phyloP scores from a whole-genome alignment of 2,888 invertebrate genomes.

The Eupithecia dodoneata region DNA sequence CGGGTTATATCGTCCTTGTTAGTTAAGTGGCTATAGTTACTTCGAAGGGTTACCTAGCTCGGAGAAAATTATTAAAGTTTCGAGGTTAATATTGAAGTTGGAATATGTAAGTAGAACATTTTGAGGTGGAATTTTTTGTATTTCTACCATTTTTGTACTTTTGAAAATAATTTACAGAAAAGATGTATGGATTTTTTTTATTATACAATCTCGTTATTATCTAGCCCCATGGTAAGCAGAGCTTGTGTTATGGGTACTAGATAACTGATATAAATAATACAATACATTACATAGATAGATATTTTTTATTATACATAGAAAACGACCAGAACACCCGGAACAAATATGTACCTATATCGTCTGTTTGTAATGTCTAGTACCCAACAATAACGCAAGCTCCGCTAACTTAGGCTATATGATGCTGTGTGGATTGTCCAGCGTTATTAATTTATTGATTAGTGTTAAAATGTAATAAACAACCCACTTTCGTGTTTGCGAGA shows the following conservation, averaged over 20 bases:
- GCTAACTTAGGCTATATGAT: neutral
- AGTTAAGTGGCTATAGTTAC: conserved; percentile 14
- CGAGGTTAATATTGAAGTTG: neutral
- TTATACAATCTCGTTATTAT: no score
- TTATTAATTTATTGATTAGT: neutral
- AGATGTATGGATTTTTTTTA: no score
- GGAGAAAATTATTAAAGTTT: neutral
- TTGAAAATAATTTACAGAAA: neutral
- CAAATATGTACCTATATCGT: no score
- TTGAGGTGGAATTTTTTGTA: neutral
- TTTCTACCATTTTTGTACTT: neutral
- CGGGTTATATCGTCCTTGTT: conserved; percentile 19
- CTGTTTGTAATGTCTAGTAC: no score
- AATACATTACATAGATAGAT: no score
- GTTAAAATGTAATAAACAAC: neutral
- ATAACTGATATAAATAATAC: no score
- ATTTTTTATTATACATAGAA: no score
- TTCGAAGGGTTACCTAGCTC: conserved; percentile 2
- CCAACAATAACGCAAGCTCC: neutral
- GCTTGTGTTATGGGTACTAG: no score
- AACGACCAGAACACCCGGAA: no score
- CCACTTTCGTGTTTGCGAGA: neutral
- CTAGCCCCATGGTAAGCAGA: no score
- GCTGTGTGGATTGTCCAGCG: neutral
- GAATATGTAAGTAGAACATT: neutral